Base-by-base conservation (phyloP, 2,113 vertebrate species). In the Menura novaehollandiae region DNA sequence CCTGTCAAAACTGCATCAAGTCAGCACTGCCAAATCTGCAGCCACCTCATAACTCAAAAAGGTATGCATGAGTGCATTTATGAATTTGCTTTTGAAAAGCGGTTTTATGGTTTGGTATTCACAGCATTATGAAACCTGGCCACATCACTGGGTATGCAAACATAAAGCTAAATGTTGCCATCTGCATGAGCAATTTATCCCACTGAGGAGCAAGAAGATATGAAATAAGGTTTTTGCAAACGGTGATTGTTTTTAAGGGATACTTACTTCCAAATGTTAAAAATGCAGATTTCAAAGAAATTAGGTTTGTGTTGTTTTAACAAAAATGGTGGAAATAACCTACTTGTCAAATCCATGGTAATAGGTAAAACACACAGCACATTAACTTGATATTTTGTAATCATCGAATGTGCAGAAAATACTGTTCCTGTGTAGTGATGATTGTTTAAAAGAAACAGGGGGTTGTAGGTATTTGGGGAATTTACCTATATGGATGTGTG, bases 1-100 rank as follows among this genome's bases (percentile, higher is more conserved):
- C 95, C 98, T 98, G 98, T 98, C 97, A 97, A 94, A 95, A 64
- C 96, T 96, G 94, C 89, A 75, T 98, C 97, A 98, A 97, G 96
- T 88, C 75, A 92, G 95, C 95, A 58, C 96, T 68, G 92, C 75
- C 91, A 95, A 97, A 97, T 98, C 95, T 97, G 78, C 96, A 97
- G 94, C 95, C 97, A 97, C 97, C 97, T 97, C 95, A 97, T 97
- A 97, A 97, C 93, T 97, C 93, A 85, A 93, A 95, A 97, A 95
- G 97, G 96, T 97, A 97, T 92, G 96, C 96, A 93, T 97, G 98
- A 98, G 80, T 26, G 97, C 94, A 89, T 96, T 73, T 93, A 94
- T 95, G 96, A 95, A 97, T 97, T 97, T 97, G 94, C 97, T 96
- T 96, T 95, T 95, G 90, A 95, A 85, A 96, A 96, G 88, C 51